Evolutionary conservation across 2,888 invertebrate species (phyloP).

Genomic region (Cheilosia grossa): DNA sequence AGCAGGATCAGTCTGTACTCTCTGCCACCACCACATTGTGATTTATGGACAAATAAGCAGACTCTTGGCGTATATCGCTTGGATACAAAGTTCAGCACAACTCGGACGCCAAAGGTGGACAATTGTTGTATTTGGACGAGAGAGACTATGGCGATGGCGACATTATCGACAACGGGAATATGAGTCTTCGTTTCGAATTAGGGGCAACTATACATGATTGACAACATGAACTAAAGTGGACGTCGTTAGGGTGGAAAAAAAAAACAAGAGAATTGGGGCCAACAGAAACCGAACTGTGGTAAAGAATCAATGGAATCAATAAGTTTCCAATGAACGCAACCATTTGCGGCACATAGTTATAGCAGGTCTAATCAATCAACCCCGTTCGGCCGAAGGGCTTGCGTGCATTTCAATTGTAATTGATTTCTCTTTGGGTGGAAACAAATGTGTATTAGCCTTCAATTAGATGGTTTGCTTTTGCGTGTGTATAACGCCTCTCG

Average conservation of each 20-base stretch:
- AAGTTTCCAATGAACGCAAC: constrained; percentile 63
- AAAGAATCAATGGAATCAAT: constrained; percentile 67
- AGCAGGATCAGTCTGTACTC: constrained; percentile 40
- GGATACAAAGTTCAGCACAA: constrained; percentile 39
- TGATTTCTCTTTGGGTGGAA: constrained; percentile 62
- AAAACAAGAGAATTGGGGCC: not conserved
- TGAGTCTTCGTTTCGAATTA: constrained; percentile 61
- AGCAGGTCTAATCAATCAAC: constrained; percentile 72
- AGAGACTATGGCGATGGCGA: constrained; percentile 28
- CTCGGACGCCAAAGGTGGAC: constrained; percentile 45
- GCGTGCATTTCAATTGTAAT: constrained; percentile 69
- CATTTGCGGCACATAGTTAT: constrained; percentile 49
- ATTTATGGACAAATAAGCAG: constrained; percentile 55
- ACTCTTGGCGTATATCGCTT: constrained; percentile 27
- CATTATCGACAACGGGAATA: constrained; percentile 29
- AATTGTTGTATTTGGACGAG: not conserved
- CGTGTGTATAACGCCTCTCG: constrained; percentile 50
- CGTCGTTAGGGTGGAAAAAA: constrained; percentile 44
- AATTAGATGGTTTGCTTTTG: constrained; percentile 50
- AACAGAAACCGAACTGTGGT: constrained; percentile 1
- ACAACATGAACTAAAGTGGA: constrained; percentile 58
- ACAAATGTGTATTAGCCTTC: constrained; percentile 69
- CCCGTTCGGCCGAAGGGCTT: constrained; percentile 67
- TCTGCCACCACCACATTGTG: constrained; percentile 24
- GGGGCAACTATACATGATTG: constrained; percentile 72